A percentile compares a stretch with the other conserved stretches of the same genome.
Evolutionary conservation across 2,888 invertebrate species (phyloP).

Genomic region (Stenodera caucasica): DNA sequence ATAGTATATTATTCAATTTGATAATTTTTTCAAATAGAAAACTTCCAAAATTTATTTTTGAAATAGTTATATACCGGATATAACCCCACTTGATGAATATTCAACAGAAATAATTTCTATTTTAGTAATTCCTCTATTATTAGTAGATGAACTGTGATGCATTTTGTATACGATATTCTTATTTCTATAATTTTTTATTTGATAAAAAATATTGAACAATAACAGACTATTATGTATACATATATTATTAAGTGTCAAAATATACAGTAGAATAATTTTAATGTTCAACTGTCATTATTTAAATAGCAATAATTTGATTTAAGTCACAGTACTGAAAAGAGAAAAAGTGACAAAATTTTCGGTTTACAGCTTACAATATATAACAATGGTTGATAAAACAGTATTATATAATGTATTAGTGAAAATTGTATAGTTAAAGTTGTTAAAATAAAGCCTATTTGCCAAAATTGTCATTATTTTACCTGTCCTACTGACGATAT

Average conservation of each 20-base stretch:
- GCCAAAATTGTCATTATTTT: background rate
- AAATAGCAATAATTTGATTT: slow-evolving; percentile 32
- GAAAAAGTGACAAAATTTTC: slow-evolving; percentile 25
- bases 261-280: slow-evolving; percentile 24
- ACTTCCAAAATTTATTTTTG: background rate
- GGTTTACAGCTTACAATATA: slow-evolving; percentile 10
- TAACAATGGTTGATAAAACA: slow-evolving; percentile 27
- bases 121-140: slow-evolving; percentile 25
- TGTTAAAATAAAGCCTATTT: slow-evolving; percentile 34
- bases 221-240: slow-evolving; percentile 15
- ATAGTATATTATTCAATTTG: background rate
- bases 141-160: slow-evolving; percentile 46
- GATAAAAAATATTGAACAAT: background rate
- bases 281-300: slow-evolving; percentile 28
- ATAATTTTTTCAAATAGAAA: background rate
- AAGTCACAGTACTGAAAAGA: slow-evolving; percentile 32
- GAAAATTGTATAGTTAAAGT: slow-evolving; percentile 34
- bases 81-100: slow-evolving; percentile 25
- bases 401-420: slow-evolving; percentile 37
- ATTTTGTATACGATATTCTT: slow-evolving; percentile 47
- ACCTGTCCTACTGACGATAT: too few species aligned
- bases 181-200: slow-evolving; percentile 12
- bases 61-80: slow-evolving; percentile 18
- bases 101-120: slow-evolving; percentile 15
- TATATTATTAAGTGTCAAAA: slow-evolving; percentile 19